Base-by-base conservation (phyloP, 2,888 invertebrate genomes). In the Charanyca ferruginea region DNA sequence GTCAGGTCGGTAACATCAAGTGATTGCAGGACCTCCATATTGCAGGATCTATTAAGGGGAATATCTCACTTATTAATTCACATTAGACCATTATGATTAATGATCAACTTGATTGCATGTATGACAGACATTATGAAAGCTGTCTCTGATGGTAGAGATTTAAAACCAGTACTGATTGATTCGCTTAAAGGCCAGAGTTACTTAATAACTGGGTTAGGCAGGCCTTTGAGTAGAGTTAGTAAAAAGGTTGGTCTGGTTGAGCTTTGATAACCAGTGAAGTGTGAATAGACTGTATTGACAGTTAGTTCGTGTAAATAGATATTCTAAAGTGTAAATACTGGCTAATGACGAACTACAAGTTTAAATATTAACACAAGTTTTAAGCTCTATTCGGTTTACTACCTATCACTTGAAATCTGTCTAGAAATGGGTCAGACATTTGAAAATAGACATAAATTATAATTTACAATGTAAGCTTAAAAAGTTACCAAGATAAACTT, bases 41-140 rank as follows among this genome's bases (percentile, higher is more conserved):
- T 71, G 59, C 66, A 60, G 69, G 66, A 57, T 47, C 48, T 41
- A 53, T 68, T 61, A 70, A 42, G 53, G 63, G 51, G 20, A 69
- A 69, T 58, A 66, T 73, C 73, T 65, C 41, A 69, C 60, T 66
- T 66, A 79, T 67, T 68, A 75, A 72, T 62, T 58, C 60, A 6
- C 20, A 67, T 60, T 52, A 58, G 42, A 55, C 32, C 11, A 23
- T 61, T 71, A 73, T 81, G 74, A 79, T 77, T 77, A 71, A 73
- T 55, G 72, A 76, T 55, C 51, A 32, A 49, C 38, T 63, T 62
- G 70, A 69, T 80, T 74, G 80, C 80, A 52, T 42, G 35, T 66
- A 53, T 79, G 80, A 80, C 79, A 79, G 68, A 55, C 42, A 70
- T 82, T 82, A 77, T 79, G 81, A 82, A 82, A 82, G 79, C 65